Evolutionary conservation across 2,888 invertebrate species (phyloP).

Genomic region (Lagria hirta): DNA sequence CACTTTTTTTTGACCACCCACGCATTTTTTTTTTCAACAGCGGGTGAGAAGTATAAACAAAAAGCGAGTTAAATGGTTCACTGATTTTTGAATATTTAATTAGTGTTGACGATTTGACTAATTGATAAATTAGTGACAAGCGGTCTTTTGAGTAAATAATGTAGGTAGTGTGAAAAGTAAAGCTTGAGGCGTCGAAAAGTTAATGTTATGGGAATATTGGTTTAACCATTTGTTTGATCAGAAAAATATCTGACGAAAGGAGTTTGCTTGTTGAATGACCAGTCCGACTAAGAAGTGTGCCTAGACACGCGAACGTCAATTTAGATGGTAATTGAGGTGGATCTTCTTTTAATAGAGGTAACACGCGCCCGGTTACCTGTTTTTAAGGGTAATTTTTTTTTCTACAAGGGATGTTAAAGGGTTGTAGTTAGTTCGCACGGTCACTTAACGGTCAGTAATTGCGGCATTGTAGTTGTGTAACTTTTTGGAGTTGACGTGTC

Average conservation of each 20-base stretch:
- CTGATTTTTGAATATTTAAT: slow-evolving; percentile 2
- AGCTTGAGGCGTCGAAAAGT: too few species aligned
- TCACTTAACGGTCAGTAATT: slow-evolving; percentile 36
- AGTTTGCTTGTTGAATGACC: too few species aligned
- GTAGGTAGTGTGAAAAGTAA: too few species aligned
- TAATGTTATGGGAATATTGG: slow-evolving; percentile 36
- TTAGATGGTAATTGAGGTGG: slow-evolving; percentile 34
- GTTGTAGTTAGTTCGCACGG: slow-evolving; percentile 37
- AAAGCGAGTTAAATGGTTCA: neutral
- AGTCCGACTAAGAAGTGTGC: slow-evolving; percentile 16
- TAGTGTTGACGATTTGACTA: slow-evolving; percentile 19
- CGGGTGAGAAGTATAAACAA: too few species aligned
- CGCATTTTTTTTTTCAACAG: too few species aligned
- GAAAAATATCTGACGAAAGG: slow-evolving; percentile 1
- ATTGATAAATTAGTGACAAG: slow-evolving; percentile 30
- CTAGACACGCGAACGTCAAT: slow-evolving; percentile 29
- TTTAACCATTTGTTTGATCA: slow-evolving; percentile 19
- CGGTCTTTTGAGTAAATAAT: slow-evolving; percentile 23
- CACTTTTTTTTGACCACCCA: too few species aligned
- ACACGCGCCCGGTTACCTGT: slow-evolving; percentile 40
- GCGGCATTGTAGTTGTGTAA: slow-evolving; percentile 23
- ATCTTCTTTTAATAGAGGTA: slow-evolving; percentile 44
- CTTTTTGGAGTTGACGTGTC: neutral
- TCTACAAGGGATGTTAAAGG: slow-evolving; percentile 17
- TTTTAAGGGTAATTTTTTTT: slow-evolving; percentile 21